These are phyloP conservation scores for Edolisoma coerulescens DNA, from an alignment of 2,113 vertebrate species.

Conservation along the genomic window DNA sequence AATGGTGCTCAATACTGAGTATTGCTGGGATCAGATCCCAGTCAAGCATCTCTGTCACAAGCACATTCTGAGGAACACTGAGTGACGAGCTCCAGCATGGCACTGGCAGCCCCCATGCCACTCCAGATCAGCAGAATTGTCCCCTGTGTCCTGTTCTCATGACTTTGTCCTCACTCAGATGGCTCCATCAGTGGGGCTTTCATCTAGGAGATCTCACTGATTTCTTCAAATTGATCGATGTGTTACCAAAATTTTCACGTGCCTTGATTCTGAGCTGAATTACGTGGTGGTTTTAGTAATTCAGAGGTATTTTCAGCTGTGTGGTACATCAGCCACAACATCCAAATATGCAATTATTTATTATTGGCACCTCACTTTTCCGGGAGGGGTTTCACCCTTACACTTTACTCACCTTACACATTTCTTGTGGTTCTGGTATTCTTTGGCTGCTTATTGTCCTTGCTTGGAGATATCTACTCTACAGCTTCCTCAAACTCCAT, in stretches of 20 bases:
- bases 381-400: background rate
- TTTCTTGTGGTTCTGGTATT: background rate
- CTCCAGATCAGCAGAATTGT: background rate
- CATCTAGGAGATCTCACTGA: background rate
- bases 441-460: background rate
- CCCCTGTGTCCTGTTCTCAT: background rate
- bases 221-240: background rate
- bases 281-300: background rate
- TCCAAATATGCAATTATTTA: background rate
- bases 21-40: background rate
- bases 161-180: background rate
- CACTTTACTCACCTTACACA: background rate
- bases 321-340: background rate
- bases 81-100: background rate
- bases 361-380: background rate
- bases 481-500: background rate
- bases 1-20: background rate
- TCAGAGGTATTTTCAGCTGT: background rate
- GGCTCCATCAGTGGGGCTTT: background rate
- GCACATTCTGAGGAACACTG: rapidly evolving
- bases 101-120: background rate
- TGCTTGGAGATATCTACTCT: background rate
- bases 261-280: background rate
- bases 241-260: background rate
- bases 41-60: background rate